Conservation (phyloP, 2,113 vertebrate genomes). For the Dendrocopos noguchii region DNA sequence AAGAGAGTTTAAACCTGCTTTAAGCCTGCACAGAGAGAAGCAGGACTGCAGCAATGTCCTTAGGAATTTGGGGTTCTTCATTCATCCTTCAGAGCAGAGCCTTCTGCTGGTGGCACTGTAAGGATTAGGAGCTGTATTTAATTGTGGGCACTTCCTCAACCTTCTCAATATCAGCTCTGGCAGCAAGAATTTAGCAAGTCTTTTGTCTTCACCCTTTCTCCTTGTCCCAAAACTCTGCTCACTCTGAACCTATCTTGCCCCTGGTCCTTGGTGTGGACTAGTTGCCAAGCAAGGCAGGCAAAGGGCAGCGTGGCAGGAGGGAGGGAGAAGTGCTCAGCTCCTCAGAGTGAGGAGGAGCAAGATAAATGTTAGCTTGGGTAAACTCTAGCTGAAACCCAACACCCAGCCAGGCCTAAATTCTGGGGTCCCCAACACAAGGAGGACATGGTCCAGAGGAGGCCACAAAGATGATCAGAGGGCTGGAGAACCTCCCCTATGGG, state of each 20-base stretch:
- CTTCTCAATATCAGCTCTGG: not conserved
- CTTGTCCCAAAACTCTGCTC: not conserved
- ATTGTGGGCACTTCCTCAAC: not conserved
- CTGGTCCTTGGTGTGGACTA: not conserved
- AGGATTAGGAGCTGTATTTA: slow-evolving; percentile 16
- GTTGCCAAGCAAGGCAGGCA: too few relatives aligned
- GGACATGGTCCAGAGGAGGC: too few relatives aligned
- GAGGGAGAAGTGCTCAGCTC: not conserved
- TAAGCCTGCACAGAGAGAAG: slow-evolving; percentile 8
- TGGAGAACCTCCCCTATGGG: too few relatives aligned
- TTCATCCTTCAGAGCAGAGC: slow-evolving; percentile 8
- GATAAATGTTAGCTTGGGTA: not conserved
- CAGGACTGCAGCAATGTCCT: not conserved
- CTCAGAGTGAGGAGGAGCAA: not conserved
- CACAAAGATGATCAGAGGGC: too few relatives aligned
- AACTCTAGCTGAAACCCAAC: not conserved
- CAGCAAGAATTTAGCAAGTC: not conserved
- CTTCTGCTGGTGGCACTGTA: not conserved
- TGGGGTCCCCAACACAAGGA: too few relatives aligned
- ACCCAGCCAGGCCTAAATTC: not conserved
- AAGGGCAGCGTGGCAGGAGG: not conserved
- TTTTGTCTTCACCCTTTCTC: not conserved
- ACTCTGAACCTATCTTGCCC: not conserved
- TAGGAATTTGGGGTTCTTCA: slow-evolving; percentile 26
- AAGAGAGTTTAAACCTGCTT: slow-evolving; percentile 64